phyloP scores from a whole-genome alignment of 1,140 invertebrate species.

The Drosophila sechellia region DNA sequence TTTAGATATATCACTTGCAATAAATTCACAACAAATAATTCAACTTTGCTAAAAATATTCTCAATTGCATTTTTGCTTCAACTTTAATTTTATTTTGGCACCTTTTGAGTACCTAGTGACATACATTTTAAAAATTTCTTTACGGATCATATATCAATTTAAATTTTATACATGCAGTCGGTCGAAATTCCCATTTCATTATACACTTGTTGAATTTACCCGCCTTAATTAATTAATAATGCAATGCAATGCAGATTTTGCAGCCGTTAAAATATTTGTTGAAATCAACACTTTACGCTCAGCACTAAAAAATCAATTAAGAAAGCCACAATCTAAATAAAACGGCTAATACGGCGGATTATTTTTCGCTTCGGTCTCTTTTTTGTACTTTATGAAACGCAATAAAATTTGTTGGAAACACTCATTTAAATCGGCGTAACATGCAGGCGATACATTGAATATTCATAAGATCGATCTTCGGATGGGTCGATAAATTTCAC shows the following conservation, averaged over 20 bases:
- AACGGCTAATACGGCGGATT: conserved; percentile 13
- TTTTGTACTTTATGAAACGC: conserved; percentile 60
- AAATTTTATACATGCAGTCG: conserved; percentile 2
- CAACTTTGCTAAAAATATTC: neutral
- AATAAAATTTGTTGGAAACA: conserved; percentile 77
- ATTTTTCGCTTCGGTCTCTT: conserved; percentile 34
- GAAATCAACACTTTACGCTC: conserved; percentile 29
- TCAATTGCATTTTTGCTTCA: neutral
- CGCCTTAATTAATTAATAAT: conserved; percentile 21
- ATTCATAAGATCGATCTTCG: conserved; percentile 63
- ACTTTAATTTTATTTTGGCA: neutral
- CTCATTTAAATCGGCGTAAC: conserved; percentile 70
- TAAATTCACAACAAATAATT: conserved; percentile 9
- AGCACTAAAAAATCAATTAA: conserved; percentile 62
- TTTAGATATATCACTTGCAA: neutral
- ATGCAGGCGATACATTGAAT: conserved; percentile 69
- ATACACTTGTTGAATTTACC: conserved; percentile 10
- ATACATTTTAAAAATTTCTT: neutral
- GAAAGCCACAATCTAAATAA: conserved; percentile 23
- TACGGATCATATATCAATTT: neutral
- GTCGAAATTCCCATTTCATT: conserved; percentile 2
- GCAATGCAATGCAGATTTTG: conserved; percentile 42
- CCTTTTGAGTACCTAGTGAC: neutral
- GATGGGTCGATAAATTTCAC: conserved; percentile 58
- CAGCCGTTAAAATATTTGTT: conserved; percentile 51